Base-by-base conservation (phyloP, 2,888 invertebrate species). In the Phaedon cochleariae region DNA sequence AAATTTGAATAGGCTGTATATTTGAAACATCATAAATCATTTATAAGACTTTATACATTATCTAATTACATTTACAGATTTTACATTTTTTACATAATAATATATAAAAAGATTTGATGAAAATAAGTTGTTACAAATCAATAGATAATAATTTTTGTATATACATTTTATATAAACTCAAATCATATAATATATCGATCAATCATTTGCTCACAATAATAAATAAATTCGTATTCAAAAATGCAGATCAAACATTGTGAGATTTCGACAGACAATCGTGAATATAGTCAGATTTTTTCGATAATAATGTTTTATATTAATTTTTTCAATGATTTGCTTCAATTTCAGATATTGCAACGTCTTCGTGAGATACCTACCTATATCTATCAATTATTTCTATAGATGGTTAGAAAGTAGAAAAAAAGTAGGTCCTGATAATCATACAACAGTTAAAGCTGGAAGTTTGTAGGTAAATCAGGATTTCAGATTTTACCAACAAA, bases 1-100 rank as follows among this genome's bases (percentile, higher is more conserved):
- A 46, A 7, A 26, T 26, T 26, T 26, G 26, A 26, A 26, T 15
- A 17, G 5, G 26, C 17, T 26, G 21, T 21, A 70, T 71, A 73
- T 72, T 73, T 70, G 71, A 73, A 76, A 73, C 74, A 75, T 75
- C 74, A 77, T 31, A n/a, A n/a, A n/a, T n/a, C n/a, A n/a, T n/a
- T n/a, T n/a, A n/a, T n/a, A n/a, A n/a, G n/a, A n/a, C n/a, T n/a
- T n/a, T n/a, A n/a, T n/a, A n/a, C n/a, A n/a, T n/a, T n/a, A n/a
- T n/a, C n/a, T n/a, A 37, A 26, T 68, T 65, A 65, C 62, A 62
- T 54, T 17, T 46, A 48, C 3, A 60, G 64, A 71, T 62, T 66
- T 64, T 70, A 67, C 63, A 69, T 34, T 68, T 68, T 69, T 59
- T 69, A 71, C 71, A 70, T 46, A 53, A 54, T 37, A 41, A 60